These are phyloP conservation scores for Meda fulgida DNA, from an alignment of 2,797 vertebrate genomes.

Conservation along the genomic window DNA sequence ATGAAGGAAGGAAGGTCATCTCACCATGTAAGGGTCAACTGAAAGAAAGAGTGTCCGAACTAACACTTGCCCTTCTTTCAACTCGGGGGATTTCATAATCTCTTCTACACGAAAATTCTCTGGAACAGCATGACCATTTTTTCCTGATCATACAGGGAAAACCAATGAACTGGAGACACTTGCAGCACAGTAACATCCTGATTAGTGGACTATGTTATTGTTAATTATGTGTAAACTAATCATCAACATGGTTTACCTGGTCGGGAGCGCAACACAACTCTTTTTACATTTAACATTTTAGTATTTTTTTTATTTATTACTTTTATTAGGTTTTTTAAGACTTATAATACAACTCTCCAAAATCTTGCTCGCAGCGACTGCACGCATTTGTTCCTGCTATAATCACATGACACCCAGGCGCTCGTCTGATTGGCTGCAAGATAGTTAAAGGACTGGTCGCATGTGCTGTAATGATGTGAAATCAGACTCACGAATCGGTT, in stretches of 20 bases:
- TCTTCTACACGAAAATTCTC: conserved; percentile 88
- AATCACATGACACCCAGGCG: conserved; percentile 32
- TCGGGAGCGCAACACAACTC: conserved; percentile 75
- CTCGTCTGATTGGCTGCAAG: conserved; percentile 28
- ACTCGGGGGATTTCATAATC: conserved; percentile 70
- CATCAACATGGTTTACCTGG: conserved; percentile 69
- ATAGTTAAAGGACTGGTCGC: neutral
- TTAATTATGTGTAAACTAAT: neutral
- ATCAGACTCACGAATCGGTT: neutral
- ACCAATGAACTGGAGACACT: neutral
- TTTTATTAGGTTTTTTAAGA: neutral
- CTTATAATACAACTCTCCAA: neutral
- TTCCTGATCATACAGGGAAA: conserved; percentile 71
- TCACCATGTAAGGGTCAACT: conserved; percentile 98
- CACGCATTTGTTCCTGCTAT: neutral
- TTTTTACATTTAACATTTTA: conserved; percentile 66
- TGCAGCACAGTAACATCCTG: neutral
- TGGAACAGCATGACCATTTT: conserved; percentile 82
- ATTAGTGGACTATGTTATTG: neutral
- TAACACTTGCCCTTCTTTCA: conserved; percentile 82
- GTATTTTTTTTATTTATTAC: neutral
- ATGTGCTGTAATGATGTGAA: neutral
- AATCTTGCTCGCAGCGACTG: neutral
- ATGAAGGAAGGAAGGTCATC: neutral
- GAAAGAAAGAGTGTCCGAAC: conserved; percentile 90